A percentile compares a stretch with the other conserved stretches of the same genome.
Conservation (phyloP, 2,113 vertebrate species). For the Toxotes chatareus region DNA sequence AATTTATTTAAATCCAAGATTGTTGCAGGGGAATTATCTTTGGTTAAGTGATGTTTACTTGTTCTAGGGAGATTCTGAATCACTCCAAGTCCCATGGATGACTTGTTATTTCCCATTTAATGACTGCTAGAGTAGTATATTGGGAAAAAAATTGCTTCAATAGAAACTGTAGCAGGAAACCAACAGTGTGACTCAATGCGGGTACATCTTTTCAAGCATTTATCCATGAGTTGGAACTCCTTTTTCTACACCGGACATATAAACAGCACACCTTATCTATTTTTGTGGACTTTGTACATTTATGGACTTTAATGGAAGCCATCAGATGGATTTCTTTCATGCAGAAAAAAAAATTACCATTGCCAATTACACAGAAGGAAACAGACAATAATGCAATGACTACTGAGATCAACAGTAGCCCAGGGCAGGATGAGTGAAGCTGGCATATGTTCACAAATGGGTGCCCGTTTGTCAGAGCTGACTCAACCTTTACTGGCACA, state of each 20-base stretch:
- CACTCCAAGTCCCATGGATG: background rate
- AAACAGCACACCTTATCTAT: too few species aligned
- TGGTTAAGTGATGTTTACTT: slow-evolving; percentile 26
- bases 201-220: background rate
- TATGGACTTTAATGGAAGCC: background rate
- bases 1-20: slow-evolving; percentile 6
- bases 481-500: slow-evolving; percentile 34
- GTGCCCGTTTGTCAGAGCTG: slow-evolving; percentile 34
- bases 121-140: background rate
- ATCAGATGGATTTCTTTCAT: background rate
- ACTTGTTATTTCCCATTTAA: background rate
- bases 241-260: background rate
- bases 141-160: background rate
- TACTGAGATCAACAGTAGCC: slow-evolving; percentile 16
- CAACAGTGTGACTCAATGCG: background rate
- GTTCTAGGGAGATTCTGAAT: slow-evolving; percentile 13
- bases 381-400: slow-evolving; percentile 14
- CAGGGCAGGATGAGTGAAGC: background rate
- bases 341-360: background rate
- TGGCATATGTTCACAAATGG: slow-evolving; percentile 22
- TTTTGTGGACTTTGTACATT: too few species aligned
- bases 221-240: background rate
- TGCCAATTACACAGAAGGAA: background rate
- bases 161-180: background rate
- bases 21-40: slow-evolving; percentile 10